Evolutionary conservation across 2,113 vertebrate species (phyloP).

Genomic region (Albula glossodonta): DNA sequence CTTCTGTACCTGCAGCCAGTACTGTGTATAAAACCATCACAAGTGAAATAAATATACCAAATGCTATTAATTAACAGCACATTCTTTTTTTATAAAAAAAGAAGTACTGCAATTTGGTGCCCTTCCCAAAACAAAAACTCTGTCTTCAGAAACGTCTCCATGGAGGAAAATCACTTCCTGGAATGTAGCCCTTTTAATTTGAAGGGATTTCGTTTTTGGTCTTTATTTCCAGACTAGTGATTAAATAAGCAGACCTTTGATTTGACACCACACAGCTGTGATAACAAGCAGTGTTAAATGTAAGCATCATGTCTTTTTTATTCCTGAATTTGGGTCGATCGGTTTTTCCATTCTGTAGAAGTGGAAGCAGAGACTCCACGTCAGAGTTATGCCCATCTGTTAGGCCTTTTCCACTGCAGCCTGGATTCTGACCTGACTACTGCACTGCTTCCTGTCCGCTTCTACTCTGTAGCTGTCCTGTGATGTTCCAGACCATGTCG

Average conservation of each 20-base stretch:
- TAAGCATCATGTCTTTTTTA: slow-evolving; percentile 36
- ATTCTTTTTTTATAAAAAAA: too few species aligned
- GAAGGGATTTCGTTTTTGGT: slow-evolving; percentile 36
- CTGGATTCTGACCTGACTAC: neutral
- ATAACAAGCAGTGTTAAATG: slow-evolving; percentile 47
- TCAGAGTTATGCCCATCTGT: neutral
- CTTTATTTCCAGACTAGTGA: slow-evolving; percentile 35
- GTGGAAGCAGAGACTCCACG: neutral
- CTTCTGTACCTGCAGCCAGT: neutral
- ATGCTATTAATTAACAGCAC: too few species aligned
- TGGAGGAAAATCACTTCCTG: slow-evolving; percentile 57
- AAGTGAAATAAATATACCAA: too few species aligned
- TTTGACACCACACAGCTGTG: slow-evolving; percentile 53
- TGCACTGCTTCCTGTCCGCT: neutral
- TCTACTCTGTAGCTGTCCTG: neutral
- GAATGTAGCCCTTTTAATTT: slow-evolving; percentile 43
- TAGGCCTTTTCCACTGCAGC: neutral
- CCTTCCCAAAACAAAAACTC: slow-evolving; percentile 25
- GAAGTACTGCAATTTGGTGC: slow-evolving; percentile 10
- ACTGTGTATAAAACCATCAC: too few species aligned
- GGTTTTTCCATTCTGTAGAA: slow-evolving; percentile 13
- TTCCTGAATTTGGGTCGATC: slow-evolving; percentile 26
- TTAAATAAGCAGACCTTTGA: slow-evolving; percentile 39
- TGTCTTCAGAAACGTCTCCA: neutral
- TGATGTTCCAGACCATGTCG: neutral